Base-by-base conservation (phyloP, 2,797 vertebrate genomes). In the Bovichtus variegatus region DNA sequence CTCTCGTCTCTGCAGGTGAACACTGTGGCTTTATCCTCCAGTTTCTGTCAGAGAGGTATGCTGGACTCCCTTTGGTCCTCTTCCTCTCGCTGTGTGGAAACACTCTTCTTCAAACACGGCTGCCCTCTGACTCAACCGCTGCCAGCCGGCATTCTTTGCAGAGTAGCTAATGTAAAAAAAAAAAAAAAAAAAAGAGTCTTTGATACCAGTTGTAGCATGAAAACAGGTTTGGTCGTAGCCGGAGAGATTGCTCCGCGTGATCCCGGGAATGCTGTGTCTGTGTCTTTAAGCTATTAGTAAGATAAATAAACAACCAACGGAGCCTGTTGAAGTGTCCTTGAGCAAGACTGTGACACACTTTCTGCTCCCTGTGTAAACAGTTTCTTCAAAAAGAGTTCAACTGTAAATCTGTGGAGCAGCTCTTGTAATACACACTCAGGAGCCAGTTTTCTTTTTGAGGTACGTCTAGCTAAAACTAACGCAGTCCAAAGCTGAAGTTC, bases 1-100 rank as follows among this genome's bases (percentile, higher is more conserved):
- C 2, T 1, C 57, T 53, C 4, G 11, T 64, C 47, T 74, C 64
- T 25, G 55, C 54, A 63, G 66, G 67, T 34, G 67, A 78, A 72
- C 79, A 44, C 49, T 19, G 46, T 1, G 9, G 62, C 81, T 63
- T 67, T 79, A 82, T 82, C 46, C 9, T 23, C 10, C 49, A 27
- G 19, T 34, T 29, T 44, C 25, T 76, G 4, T 67, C 25, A 9
- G 34, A 43, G 12, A 61, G 36, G 54, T 25, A 2, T 15, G 65
- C 34, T 51, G 29, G 54, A 19, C 40, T 34, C 15, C 75, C 47
- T 6, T 44, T 34, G 9, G 27, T 41, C 40, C 62, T 60, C 16
- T 43, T 46, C 68, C 29, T 51, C 57, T 36, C 13, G 1, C 46
- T 16, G 11, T 47, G 13, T 68, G 74, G 62, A 73, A 61, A 66